These are phyloP conservation scores for Threskiornis aethiopicus DNA, from an alignment of 2,797 vertebrate species.

Conservation along the genomic window DNA sequence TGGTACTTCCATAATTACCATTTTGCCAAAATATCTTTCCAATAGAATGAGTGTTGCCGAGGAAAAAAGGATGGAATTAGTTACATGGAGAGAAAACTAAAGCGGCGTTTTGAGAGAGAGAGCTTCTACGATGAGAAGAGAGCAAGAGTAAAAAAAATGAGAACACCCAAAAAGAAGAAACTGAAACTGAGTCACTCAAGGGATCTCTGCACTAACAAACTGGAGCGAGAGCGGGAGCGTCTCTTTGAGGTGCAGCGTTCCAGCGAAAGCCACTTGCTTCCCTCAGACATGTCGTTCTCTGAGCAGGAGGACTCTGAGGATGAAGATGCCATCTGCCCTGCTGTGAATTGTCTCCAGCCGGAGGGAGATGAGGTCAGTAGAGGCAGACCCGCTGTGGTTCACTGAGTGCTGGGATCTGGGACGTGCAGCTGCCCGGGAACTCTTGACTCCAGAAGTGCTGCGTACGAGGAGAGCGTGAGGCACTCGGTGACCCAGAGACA, in stretches of 20 bases:
- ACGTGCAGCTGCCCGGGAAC: background rate
- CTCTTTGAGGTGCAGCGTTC: slow-evolving; percentile 62
- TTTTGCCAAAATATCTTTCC: slow-evolving; percentile 16
- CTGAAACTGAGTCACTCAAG: slow-evolving; percentile 81
- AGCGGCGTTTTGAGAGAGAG: slow-evolving; percentile 87
- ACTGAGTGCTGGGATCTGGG: background rate
- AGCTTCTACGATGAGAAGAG: slow-evolving; percentile 70
- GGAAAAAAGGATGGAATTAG: slow-evolving; percentile 78
- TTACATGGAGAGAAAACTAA: slow-evolving; percentile 84
- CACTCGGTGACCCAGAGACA: rapidly evolving
- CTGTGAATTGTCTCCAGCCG: slow-evolving; percentile 91
- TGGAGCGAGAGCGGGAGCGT: slow-evolving; percentile 67
- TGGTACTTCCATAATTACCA: background rate
- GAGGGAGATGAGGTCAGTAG: slow-evolving; percentile 93
- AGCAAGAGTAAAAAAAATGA: slow-evolving; percentile 76
- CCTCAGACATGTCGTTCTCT: slow-evolving; percentile 83
- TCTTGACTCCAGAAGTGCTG: background rate
- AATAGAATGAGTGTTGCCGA: slow-evolving; percentile 78
- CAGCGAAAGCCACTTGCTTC: slow-evolving; percentile 70
- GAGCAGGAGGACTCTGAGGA: slow-evolving; percentile 92
- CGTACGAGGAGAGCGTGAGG: background rate
- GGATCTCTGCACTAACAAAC: slow-evolving; percentile 74
- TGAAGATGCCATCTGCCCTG: slow-evolving; percentile 94
- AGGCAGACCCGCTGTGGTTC: rapidly evolving
- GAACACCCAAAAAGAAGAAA: slow-evolving; percentile 88